These are phyloP conservation scores for Trichosurus vulpecula DNA, from an alignment of 2,797 vertebrate genomes.

Conservation along the genomic window DNA sequence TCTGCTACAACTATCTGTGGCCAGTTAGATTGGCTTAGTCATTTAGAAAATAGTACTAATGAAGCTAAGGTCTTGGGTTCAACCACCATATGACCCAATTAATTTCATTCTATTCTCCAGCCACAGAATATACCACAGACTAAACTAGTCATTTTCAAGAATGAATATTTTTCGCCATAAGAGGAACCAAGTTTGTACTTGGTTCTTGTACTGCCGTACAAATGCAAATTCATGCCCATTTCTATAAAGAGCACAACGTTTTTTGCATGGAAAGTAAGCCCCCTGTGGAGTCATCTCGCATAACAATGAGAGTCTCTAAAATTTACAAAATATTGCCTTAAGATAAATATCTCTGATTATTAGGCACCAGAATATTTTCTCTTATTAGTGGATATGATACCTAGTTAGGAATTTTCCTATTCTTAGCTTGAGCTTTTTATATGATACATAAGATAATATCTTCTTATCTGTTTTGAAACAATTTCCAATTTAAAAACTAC, in stretches of 20 bases:
- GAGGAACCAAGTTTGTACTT: neutral
- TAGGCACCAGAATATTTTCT: neutral
- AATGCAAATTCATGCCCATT: neutral
- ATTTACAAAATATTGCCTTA: neutral
- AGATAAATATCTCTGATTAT: neutral
- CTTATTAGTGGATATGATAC: neutral
- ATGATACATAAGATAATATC: neutral
- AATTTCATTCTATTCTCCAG: neutral
- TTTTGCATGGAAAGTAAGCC: neutral
- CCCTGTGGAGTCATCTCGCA: neutral
- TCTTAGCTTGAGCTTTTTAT: neutral
- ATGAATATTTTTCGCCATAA: neutral
- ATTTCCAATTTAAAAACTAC: neutral
- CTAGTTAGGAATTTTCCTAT: neutral
- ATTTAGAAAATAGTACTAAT: neutral
- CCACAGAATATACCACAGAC: neutral
- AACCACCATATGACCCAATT: neutral
- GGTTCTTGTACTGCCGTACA: too few species aligned
- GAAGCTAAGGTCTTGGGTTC: neutral
- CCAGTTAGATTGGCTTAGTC: neutral
- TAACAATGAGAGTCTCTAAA: neutral
- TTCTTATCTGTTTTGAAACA: neutral
- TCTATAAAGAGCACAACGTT: neutral
- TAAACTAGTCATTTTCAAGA: neutral
- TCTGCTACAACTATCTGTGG: neutral